These are phyloP conservation scores for Malthinus seriepunctatus DNA, from an alignment of 2,888 invertebrate species.

Conservation along the genomic window DNA sequence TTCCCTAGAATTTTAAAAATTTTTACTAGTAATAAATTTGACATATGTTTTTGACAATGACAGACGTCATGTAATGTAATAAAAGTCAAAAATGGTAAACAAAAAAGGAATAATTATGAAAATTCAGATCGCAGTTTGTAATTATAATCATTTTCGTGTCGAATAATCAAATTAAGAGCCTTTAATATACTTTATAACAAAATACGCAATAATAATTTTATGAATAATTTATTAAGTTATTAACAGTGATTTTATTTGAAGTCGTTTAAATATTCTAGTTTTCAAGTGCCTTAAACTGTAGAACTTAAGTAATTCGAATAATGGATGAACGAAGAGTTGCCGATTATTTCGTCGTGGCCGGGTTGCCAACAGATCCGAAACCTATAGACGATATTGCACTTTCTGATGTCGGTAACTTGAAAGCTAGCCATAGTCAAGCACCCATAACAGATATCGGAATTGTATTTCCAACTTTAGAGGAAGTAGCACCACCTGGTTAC, in stretches of 20 bases:
- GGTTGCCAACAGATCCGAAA: conserved; percentile 82
- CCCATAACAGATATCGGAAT: conserved; percentile 97
- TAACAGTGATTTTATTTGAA: too few species aligned
- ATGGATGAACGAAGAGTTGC: conserved; percentile 91
- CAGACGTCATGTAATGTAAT: conserved; percentile 7
- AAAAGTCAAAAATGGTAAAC: conserved; percentile 26
- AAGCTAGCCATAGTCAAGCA: conserved; percentile 79
- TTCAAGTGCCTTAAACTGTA: too few species aligned
- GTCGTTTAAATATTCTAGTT: too few species aligned
- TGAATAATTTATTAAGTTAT: not conserved
- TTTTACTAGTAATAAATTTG: not conserved
- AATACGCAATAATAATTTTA: not conserved
- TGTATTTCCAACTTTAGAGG: conserved; percentile 87
- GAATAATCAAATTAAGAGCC: not conserved
- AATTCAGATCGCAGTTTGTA: conserved; percentile 4
- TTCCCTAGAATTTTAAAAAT: too few species aligned
- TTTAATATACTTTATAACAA: not conserved
- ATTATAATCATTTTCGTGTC: not conserved
- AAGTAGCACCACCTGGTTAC: conserved; percentile 80
- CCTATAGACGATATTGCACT: conserved; percentile 71
- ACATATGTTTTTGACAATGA: not conserved
- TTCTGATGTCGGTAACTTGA: conserved; percentile 80
- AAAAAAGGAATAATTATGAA: conserved; percentile 19
- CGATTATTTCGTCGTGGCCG: conserved; percentile 98
- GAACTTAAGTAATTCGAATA: too few species aligned